These are phyloP conservation scores for Siphlonurus alternatus DNA, from an alignment of 2,888 invertebrate genomes.

Conservation along the genomic window DNA sequence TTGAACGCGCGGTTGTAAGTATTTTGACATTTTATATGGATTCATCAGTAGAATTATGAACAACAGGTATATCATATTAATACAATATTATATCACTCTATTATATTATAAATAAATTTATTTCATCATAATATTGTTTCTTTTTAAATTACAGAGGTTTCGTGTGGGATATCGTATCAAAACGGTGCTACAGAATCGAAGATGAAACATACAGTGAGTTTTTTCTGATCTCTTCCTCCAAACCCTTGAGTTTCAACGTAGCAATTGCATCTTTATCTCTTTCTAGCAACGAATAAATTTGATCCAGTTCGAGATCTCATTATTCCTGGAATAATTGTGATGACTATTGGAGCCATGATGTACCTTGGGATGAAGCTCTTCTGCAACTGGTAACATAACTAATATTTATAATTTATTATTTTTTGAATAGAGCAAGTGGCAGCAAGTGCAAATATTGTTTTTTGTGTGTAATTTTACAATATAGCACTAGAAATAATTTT, in stretches of 20 bases:
- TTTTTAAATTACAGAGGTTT: conserved; percentile 15
- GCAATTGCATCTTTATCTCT: background rate
- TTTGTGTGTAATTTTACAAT: background rate
- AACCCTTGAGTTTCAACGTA: background rate
- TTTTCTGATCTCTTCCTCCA: background rate
- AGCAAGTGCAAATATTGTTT: background rate
- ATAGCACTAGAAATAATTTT: no score
- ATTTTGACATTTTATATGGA: no score
- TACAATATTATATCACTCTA: no score
- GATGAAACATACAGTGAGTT: conserved; percentile 13
- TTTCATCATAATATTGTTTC: no score
- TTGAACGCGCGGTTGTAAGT: no score
- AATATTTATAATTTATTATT: background rate
- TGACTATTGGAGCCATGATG: conserved; percentile 18
- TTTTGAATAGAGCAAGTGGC: no score
- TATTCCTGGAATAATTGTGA: conserved; percentile 18
- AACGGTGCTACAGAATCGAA: conserved; percentile 15
- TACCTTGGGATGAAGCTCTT: conserved; percentile 19
- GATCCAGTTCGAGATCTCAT: conserved; percentile 18
- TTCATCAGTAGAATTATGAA: no score
- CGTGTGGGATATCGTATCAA: conserved; percentile 16
- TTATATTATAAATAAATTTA: no score
- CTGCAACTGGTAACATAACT: conserved; percentile 17
- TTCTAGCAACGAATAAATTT: conserved; percentile 15
- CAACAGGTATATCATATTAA: no score